Conservation (phyloP, 2,888 invertebrate genomes). For the Caenorhabditis wallacei region DNA sequence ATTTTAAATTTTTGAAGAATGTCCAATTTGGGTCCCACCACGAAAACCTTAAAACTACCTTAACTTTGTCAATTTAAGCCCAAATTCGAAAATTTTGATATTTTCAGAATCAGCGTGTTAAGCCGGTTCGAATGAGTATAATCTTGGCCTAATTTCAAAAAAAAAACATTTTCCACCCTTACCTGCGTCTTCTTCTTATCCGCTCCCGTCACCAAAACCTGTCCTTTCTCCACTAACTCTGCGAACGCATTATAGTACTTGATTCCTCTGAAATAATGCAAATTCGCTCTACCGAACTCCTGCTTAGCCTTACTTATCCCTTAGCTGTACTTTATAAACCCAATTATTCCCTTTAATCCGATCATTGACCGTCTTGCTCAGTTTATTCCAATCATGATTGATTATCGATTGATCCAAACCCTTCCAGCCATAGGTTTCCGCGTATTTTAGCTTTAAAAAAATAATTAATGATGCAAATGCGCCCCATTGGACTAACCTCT, state of each 20-base stretch:
- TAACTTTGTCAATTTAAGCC: too few relatives aligned
- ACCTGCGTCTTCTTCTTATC: constrained; percentile 66
- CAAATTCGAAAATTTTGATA: too few relatives aligned
- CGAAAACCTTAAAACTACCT: too few relatives aligned
- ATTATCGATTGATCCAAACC: constrained; percentile 38
- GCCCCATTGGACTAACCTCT: constrained; percentile 72
- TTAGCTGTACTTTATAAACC: constrained; percentile 85
- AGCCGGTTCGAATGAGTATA: not conserved
- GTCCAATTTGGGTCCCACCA: too few relatives aligned
- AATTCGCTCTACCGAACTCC: too few relatives aligned
- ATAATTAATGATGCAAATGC: not conserved
- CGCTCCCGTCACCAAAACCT: constrained; percentile 83
- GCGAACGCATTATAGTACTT: constrained; percentile 85
- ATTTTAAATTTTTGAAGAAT: too few relatives aligned
- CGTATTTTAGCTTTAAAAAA: constrained; percentile 11
- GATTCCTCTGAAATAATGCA: constrained; percentile 83
- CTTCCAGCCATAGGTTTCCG: constrained; percentile 65
- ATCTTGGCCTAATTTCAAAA: too few relatives aligned
- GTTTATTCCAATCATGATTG: constrained; percentile 84
- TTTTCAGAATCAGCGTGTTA: not conserved
- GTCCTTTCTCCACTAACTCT: constrained; percentile 84
- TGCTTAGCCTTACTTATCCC: constrained; percentile 78
- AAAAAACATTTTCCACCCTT: too few relatives aligned
- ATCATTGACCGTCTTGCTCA: constrained; percentile 63
- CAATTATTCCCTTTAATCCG: constrained; percentile 85